Base-by-base conservation (phyloP, 2,113 vertebrate species). In the Lanius collurio region DNA sequence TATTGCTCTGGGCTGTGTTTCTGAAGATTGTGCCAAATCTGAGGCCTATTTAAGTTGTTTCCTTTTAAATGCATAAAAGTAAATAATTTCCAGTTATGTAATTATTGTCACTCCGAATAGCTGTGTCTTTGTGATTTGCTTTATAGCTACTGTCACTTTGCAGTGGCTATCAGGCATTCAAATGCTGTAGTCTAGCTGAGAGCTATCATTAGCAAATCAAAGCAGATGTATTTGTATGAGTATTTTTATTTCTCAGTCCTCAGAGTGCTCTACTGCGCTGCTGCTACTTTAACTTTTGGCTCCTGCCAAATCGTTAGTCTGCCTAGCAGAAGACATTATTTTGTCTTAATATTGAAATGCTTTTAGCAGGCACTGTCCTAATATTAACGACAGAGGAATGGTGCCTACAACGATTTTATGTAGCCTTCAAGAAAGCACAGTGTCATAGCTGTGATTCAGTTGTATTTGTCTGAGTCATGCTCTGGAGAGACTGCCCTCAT, bases 31-130 rank as follows among this genome's bases (percentile, higher is more conserved):
- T 14, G 0, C 93, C 75, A 70, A 91, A 74, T 44, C 64, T 60
- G 68, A 75, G 71, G 35, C 17, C 13, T 78, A 13, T 75, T 89
- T 93, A 80, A 89, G 59, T 77, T 92, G 39, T 86, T 95, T 71
- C 56, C 74, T 47, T 86, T 93, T 87, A 94, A 93, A 90, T 92
- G 30, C 56, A 6, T 68, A 87, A 83, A 94, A 96, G 68, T 93
- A 93, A 95, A 95, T 94, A 94, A 96, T 94, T 92, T 90, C 49
- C 76, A 64, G 60, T 96, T 96, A 75, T 62, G 59, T 80, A 95
- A 86, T 90, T 94, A 83, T 83, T 90, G 79, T 96, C 93, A 81
- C 56, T 76, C 76, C 44, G 78, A 90, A 94, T 89, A 88, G 21
- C 79, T 81, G 68, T 81, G 69, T 93, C 64, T 89, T 60, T 90